Evolutionary conservation across 1,140 invertebrate genomes (phyloP).

Genomic region (Odontomachus brunneus): DNA sequence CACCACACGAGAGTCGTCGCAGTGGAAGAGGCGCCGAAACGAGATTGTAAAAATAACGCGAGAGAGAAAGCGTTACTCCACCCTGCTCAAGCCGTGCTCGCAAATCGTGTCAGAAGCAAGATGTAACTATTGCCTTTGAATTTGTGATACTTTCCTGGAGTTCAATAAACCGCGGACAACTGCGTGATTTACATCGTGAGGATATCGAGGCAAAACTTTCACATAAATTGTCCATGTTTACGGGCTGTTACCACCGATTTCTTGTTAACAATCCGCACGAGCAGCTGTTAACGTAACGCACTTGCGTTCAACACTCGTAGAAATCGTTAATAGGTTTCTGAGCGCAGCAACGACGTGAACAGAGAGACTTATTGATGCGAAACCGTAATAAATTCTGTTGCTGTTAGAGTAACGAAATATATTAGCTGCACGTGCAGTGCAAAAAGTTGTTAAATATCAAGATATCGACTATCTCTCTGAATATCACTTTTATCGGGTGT

Average conservation of each 20-base stretch:
- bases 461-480: background rate
- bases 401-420: background rate
- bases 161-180: constrained; percentile 3
- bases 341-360: background rate
- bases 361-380: background rate
- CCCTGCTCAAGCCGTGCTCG: constrained; percentile 30
- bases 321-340: constrained; percentile 23
- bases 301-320: constrained; percentile 20
- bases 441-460: background rate
- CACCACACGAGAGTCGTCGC: constrained; percentile 53
- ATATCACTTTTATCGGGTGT: no score
- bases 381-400: constrained; percentile 14
- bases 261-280: background rate
- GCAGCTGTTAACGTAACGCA: constrained; percentile 33
- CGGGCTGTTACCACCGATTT: constrained; percentile 11
- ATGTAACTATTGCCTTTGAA: constrained; percentile 58
- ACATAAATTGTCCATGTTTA: constrained; percentile 30
- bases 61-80: constrained; percentile 37
- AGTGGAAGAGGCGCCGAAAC: constrained; percentile 54
- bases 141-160: constrained; percentile 51
- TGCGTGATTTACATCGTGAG: constrained; percentile 23
- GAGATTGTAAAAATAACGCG: constrained; percentile 73
- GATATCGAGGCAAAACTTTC: background rate
- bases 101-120: constrained; percentile 60
- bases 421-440: background rate